Conservation (phyloP, 2,797 vertebrate species). For the Otus scops region DNA sequence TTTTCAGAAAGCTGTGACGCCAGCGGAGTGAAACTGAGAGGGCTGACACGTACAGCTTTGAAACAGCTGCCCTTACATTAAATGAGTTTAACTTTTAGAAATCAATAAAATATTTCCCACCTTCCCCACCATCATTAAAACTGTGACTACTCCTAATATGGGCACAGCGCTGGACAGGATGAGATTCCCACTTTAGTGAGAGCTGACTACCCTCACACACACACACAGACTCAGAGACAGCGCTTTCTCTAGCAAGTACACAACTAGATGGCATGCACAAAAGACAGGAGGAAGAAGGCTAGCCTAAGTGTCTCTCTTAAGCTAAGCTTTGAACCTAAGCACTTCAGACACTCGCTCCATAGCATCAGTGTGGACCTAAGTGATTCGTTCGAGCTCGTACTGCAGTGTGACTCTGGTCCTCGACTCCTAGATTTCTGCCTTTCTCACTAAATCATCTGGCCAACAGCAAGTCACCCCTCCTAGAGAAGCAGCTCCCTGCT, state of each 20-base stretch:
- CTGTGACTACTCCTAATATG: background rate
- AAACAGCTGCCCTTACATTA: background rate
- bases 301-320: background rate
- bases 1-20: background rate
- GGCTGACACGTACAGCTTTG: background rate
- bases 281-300: background rate
- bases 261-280: background rate
- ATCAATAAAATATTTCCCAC: background rate
- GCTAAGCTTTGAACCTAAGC: background rate
- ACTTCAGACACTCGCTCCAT: background rate
- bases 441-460: background rate
- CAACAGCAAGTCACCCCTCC: fast-evolving
- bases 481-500: background rate
- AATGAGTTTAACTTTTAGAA: background rate
- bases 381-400: background rate
- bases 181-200: background rate
- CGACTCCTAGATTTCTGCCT: background rate
- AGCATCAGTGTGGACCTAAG: background rate
- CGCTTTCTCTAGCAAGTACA: background rate
- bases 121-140: background rate
- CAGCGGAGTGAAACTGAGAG: background rate
- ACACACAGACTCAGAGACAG: background rate
- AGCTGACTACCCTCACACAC: background rate
- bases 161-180: background rate
- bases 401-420: background rate